Percentiles rank a stretch among this genome's conserved stretches.
phyloP scores from a whole-genome alignment of 2,797 vertebrate genomes.

The Microctenopoma stevenorrisi region DNA sequence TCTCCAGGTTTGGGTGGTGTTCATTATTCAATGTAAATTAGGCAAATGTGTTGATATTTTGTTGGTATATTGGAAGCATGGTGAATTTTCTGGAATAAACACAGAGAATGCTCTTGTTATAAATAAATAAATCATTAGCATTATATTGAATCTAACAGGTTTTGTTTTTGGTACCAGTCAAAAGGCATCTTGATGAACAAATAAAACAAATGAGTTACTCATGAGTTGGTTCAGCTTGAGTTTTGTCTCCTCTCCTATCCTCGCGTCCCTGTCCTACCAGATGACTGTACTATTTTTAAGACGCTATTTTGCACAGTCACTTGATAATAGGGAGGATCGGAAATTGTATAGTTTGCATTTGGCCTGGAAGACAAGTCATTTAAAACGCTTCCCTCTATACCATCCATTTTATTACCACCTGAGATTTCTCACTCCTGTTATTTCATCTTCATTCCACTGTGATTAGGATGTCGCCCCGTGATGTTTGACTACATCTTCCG shows the following conservation, averaged over 20 bases:
- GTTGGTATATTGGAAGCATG: not conserved
- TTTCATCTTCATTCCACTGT: conserved; percentile 6
- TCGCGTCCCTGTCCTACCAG: not conserved
- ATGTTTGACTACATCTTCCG: not conserved
- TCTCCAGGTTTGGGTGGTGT: conserved; percentile 33
- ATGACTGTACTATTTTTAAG: conserved; percentile 16
- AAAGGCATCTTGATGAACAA: not conserved
- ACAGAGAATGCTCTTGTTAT: not conserved
- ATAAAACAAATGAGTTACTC: not conserved
- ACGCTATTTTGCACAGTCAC: not conserved
- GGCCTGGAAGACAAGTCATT: not conserved
- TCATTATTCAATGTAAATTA: conserved; percentile 20
- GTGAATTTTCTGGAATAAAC: not conserved
- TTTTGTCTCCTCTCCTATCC: conserved; percentile 4
- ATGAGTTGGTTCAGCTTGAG: not conserved
- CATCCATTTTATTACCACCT: conserved; percentile 14
- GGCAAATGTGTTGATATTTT: not conserved
- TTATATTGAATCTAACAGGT: not conserved
- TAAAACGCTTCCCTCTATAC: not conserved
- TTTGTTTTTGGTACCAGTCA: not conserved
- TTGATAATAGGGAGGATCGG: not conserved
- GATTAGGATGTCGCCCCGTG: not conserved
- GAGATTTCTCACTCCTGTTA: conserved; percentile 3
- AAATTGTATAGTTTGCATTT: conserved; percentile 23
- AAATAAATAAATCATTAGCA: not conserved